Evolutionary conservation across 1,140 invertebrate genomes (phyloP).

Genomic region (Fopius arisanus): DNA sequence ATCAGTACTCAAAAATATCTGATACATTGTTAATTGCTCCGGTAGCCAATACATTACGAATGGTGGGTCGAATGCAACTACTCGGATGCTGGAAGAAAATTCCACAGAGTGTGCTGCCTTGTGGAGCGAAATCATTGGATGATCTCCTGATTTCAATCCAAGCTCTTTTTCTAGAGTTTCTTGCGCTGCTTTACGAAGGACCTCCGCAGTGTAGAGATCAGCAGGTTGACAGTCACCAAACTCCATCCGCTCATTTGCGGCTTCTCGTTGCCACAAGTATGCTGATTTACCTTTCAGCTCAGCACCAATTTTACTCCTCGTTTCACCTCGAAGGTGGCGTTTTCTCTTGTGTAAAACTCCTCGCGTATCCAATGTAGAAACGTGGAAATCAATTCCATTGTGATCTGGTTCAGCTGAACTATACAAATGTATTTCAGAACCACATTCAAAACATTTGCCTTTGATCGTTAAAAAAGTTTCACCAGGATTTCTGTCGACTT

Average conservation of each 20-base stretch:
- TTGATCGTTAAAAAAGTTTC: background rate
- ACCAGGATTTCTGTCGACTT: background rate
- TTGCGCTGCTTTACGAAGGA: slow-evolving; percentile 25
- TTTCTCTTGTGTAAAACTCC: slow-evolving; percentile 25
- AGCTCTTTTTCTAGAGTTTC: slow-evolving; percentile 18
- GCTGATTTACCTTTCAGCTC: slow-evolving; percentile 7
- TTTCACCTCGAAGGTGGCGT: slow-evolving; percentile 21
- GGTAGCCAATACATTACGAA: slow-evolving; percentile 33
- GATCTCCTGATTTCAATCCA: background rate
- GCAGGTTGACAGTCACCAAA: slow-evolving; percentile 28
- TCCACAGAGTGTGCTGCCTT: slow-evolving; percentile 17
- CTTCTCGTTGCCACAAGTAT: slow-evolving; percentile 17
- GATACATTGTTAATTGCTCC: slow-evolving; percentile 16
- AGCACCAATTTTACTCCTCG: slow-evolving; percentile 1
- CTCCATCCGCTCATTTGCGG: slow-evolving; percentile 23
- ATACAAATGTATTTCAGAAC: background rate
- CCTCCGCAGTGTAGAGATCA: slow-evolving; percentile 8
- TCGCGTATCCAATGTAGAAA: background rate
- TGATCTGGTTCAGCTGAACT: background rate
- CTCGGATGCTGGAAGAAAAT: slow-evolving; percentile 7
- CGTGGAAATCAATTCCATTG: background rate
- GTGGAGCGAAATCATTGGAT: slow-evolving; percentile 3
- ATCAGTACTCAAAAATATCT: slow-evolving; percentile 16
- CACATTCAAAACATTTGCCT: background rate
- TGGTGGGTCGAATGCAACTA: slow-evolving; percentile 20